Evolutionary conservation across 2,113 vertebrate genomes (phyloP).

Genomic region (Ammodramus savannarum): DNA sequence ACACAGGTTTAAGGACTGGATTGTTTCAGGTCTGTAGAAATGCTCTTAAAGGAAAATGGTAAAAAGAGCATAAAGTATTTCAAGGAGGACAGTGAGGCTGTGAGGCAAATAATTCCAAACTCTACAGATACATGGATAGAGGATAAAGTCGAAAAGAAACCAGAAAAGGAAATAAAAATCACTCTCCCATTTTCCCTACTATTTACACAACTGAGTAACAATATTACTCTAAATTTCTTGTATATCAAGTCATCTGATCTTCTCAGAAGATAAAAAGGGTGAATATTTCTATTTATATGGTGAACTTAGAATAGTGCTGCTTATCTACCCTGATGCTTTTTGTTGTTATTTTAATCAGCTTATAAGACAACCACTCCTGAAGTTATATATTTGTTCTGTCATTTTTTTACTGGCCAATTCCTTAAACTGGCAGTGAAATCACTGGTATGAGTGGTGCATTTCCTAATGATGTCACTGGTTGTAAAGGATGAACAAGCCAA

Average conservation of each 20-base stretch:
- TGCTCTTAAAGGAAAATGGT: not conserved
- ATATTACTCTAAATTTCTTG: accelerated
- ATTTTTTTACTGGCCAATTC: not conserved
- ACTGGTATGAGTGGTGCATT: not conserved
- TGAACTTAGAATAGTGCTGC: not conserved
- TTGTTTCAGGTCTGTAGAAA: not conserved
- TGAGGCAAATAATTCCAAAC: not conserved
- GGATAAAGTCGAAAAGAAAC: not conserved
- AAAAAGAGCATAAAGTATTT: not conserved
- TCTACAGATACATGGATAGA: accelerated
- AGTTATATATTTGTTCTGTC: not conserved
- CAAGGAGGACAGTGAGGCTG: not conserved
- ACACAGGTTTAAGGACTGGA: not conserved
- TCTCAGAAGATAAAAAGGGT: not conserved
- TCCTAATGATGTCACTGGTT: not conserved
- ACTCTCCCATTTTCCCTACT: not conserved
- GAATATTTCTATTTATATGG: not conserved
- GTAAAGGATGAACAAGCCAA: not conserved
- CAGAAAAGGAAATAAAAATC: not conserved
- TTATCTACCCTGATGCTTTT: accelerated
- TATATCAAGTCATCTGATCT: not conserved
- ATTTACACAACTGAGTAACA: not conserved
- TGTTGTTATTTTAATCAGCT: not conserved
- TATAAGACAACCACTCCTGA: not conserved
- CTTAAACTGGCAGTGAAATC: not conserved